Evolutionary conservation across 2,113 vertebrate species (phyloP).

Genomic region (Prolemur simus): DNA sequence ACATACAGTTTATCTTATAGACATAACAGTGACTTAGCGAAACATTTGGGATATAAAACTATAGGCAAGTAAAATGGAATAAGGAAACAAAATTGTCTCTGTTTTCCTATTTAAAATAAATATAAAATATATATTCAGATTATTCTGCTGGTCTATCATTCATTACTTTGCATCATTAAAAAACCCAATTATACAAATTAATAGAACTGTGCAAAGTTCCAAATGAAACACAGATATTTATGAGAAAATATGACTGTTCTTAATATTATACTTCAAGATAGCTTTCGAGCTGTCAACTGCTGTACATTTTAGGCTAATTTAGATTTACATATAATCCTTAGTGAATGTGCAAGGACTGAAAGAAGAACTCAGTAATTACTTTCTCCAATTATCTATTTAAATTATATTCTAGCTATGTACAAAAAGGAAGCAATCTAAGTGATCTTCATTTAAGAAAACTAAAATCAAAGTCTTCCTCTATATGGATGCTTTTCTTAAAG

Average conservation of each 20-base stretch:
- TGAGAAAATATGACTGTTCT: conserved; percentile 43
- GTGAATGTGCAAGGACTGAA: conserved; percentile 64
- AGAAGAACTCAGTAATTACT: conserved; percentile 64
- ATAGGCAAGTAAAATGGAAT: background rate
- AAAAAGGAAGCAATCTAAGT: conserved; percentile 53
- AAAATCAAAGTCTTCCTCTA: conserved; percentile 37
- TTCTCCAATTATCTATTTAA: conserved; percentile 71
- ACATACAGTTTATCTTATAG: background rate
- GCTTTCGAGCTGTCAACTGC: conserved; percentile 36
- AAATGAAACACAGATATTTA: conserved; percentile 44
- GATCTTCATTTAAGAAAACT: conserved; percentile 40
- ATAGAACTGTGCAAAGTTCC: background rate
- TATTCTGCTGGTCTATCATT: background rate
- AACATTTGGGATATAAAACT: background rate
- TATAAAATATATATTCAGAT: conserved; percentile 6
- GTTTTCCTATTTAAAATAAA: background rate
- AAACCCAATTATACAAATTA: conserved; percentile 31
- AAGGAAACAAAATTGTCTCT: background rate
- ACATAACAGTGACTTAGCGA: background rate
- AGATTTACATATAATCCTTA: conserved; percentile 63
- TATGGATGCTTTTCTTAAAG: background rate
- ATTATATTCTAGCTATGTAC: conserved; percentile 57
- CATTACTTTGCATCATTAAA: background rate
- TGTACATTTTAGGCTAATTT: conserved; percentile 60
- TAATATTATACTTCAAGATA: conserved; percentile 21